A percentile compares a stretch with the other conserved stretches of the same genome.
phyloP scores from a whole-genome alignment of 1,140 invertebrate species.

The Drosophila varians region DNA sequence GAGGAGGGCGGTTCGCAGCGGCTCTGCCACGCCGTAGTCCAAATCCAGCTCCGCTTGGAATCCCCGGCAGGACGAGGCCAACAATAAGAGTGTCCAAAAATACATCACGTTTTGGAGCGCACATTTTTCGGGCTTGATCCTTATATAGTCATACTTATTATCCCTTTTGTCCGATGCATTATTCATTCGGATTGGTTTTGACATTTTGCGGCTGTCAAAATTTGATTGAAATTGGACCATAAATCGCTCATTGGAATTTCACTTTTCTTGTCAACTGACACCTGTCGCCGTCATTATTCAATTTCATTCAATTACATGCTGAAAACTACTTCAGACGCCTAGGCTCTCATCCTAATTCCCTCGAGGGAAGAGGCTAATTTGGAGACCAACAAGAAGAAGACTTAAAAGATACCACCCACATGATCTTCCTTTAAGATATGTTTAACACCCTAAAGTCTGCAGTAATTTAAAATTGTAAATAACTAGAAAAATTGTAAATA shows the following conservation, averaged over 20 bases:
- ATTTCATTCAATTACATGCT: conserved; percentile 80
- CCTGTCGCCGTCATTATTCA: conserved; percentile 68
- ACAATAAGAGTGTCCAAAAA: conserved; percentile 24
- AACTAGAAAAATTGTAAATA: no score
- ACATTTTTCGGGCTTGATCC: not conserved
- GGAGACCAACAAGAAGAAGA: no score
- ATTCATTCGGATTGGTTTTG: conserved; percentile 45
- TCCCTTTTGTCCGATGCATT: conserved; percentile 17
- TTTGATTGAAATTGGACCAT: conserved; percentile 55
- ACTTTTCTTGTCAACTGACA: conserved; percentile 74
- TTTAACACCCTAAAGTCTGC: no score
- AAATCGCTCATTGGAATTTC: conserved; percentile 73
- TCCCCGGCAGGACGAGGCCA: conserved; percentile 7
- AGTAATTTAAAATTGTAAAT: no score
- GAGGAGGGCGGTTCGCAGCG: conserved; percentile 40
- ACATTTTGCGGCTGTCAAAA: conserved; percentile 65
- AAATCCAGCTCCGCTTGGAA: not conserved
- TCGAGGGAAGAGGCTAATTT: no score
- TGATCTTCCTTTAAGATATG: no score
- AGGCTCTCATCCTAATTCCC: no score
- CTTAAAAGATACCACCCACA: no score
- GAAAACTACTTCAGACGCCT: no score
- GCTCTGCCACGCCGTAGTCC: conserved; percentile 13
- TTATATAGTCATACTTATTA: conserved; percentile 18
- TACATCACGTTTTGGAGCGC: conserved; percentile 11